Base-by-base conservation (phyloP, 2,888 invertebrate species). In the Dendrolimus houi region DNA sequence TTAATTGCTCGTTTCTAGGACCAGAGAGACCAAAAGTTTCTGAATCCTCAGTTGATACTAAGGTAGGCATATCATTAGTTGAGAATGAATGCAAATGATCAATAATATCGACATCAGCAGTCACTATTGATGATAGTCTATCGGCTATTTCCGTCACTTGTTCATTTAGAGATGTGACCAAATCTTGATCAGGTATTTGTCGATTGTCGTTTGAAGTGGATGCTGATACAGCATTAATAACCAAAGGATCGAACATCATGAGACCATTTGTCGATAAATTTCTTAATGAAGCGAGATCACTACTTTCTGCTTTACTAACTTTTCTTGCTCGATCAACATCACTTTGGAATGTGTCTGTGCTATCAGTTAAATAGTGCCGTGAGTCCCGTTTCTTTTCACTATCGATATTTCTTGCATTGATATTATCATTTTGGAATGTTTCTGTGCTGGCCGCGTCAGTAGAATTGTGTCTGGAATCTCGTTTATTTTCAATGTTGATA, bases 91-190 rank as follows among this genome's bases (percentile, higher is more conserved):
- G 91, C 59, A 78, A 81, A 58, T 85, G 83, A 17, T 87, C 86
- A 41, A 83, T 63, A 9, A 85, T 81, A 13, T 87, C 90, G 0
- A 80, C 79, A 54, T 86, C 85, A 57, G 63, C 80, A 9, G 76
- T 68, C 13, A 81, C 85, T 60, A 91, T 90, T 0, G 88, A 87
- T 0, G 90, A 90, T 7, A 91, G 62, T 53, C 87, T 75, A 63
- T 91, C 91, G 7, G 87, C 88, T 56, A 91, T 91, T 69, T 91
- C 91, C 0, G 89, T 85, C 42, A 91, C 91, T 70, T 91, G 91
- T 60, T 91, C 91, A 62, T 88, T 89, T 10, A 91, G 73, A 62
- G 90, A 88, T 56, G 91, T 89, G 57, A 91, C 90, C 29, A 91
- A 63, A 60, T 87, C 87, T 17, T 86, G 81, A 56, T 91, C 89